Base-by-base conservation (phyloP, 2,113 vertebrate genomes). In the Helogale parvula region DNA sequence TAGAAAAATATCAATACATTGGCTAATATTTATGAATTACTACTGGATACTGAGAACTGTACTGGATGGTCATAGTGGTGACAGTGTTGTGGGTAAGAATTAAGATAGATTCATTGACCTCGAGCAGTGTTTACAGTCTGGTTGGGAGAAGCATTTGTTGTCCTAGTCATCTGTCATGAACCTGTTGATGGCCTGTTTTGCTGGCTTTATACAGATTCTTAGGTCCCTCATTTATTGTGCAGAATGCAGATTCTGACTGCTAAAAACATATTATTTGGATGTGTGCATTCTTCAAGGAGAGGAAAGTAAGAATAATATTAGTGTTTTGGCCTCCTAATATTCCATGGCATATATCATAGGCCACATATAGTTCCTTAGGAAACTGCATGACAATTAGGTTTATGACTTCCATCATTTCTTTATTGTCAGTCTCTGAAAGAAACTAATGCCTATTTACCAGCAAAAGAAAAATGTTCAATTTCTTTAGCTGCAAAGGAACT, bases 401-500 rank as follows among this genome's bases (percentile, higher is more conserved):
- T 89, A 63, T 80, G 45, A 85, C 41, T 85, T 69, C 5, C 6
- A 65, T 96, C 16, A 47, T 66, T 83, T 96, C 54, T 89, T 93
- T 69, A 81, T 80, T 41, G 71, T 91, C 16, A 79, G 54, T 54
- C 33, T 72, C 65, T 88, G 79, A 91, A 88, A 60, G 14, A 84
- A 97, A 81, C 1, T 13, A 93, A 88, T 72, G 14, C 31, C 23
- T 52, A 63, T 68, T 90, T 38, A 79, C 10, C 25, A 94, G 88
- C 38, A 54, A 84, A 90, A 77, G 50, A 80, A 93, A 96, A 97
- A 87, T 15, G 10, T 65, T 69, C 7, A 47, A 1, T 90, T 92
- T 91, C n/a, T 83, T 94, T 93, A 97, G 69, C 76, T 76, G 45
- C 27, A 93, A 47, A 47, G 72, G 65, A 94, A 86, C 14, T 17